Base-by-base conservation (phyloP, 2,797 vertebrate genomes). In the Borostomias antarcticus region DNA sequence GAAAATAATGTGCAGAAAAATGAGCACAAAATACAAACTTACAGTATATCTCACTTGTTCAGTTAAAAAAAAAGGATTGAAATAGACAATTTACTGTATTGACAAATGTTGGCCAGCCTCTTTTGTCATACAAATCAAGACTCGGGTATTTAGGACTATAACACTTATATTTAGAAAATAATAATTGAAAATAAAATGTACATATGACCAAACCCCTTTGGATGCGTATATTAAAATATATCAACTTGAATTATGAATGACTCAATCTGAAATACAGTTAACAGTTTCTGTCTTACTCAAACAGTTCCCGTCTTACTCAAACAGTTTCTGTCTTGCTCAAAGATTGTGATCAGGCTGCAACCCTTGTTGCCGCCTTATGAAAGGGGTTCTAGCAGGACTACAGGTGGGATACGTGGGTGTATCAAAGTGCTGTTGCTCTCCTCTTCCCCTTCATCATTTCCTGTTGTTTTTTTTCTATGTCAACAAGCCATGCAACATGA, bases 351-450 rank as follows among this genome's bases (percentile, higher is more conserved):
- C 7, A 48, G 69, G 7, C 37, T 66, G 66, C 5, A 1, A 51
- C 57, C 13, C 53, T 60, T 64, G 51, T 66, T 15, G 66, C 78
- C 69, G 80, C 75, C 73, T 28, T 13, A 37, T 4, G n/a, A 25
- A 32, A 30, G 35, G 13, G 48, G 25, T 56, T 35, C 47, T 33
- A 43, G 48, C n/a, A 50, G 59, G 19, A 5, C 13, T 29, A 53
- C 72, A 69, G 60, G 75, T 50, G 64, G 64, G 73, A 79, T 48
- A 70, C 80, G 45, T 45, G 77, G 77, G 81, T 70, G 76, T 68
- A 58, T 85, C 85, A 90, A 90, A 90, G 88, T 86, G 88, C 87
- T 62, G 71, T 71, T 78, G 84, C 74, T 62, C 69, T 77, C 77
- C 79, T 74, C 69, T 62, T 40, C 47, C 17, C 51, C 32, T 40